These are phyloP conservation scores for Equus przewalskii DNA, from an alignment of 2,113 vertebrate species.

Conservation along the genomic window DNA sequence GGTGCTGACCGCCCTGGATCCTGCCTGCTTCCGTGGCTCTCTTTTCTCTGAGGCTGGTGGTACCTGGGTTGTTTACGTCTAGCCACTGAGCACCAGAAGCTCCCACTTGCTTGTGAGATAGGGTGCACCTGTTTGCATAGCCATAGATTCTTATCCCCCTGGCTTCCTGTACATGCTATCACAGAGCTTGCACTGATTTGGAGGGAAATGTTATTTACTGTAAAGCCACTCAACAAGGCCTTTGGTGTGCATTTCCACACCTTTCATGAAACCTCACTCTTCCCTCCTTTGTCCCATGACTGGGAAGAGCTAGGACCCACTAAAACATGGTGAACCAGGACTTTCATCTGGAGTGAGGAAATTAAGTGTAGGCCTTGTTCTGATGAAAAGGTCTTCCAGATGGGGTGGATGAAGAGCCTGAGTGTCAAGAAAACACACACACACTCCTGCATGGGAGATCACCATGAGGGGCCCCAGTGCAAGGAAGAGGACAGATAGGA, in stretches of 20 bases:
- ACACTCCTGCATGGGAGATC: background rate
- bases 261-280: background rate
- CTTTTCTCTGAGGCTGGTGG: background rate
- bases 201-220: background rate
- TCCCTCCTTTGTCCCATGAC: background rate
- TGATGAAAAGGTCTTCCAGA: conserved; percentile 2
- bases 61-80: background rate
- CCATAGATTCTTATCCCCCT: background rate
- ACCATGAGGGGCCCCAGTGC: background rate
- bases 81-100: background rate
- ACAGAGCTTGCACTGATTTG: background rate
- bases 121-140: background rate
- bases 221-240: background rate
- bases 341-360: background rate
- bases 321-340: background rate
- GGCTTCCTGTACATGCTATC: background rate
- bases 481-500: background rate
- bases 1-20: background rate
- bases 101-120: background rate
- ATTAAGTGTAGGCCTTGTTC: background rate
- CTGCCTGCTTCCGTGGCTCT: background rate
- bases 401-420: background rate
- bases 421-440: background rate
- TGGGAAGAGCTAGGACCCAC: background rate
- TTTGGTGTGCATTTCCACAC: background rate